Conservation (phyloP, 2,797 vertebrate genomes). For the Scleropages formosus region DNA sequence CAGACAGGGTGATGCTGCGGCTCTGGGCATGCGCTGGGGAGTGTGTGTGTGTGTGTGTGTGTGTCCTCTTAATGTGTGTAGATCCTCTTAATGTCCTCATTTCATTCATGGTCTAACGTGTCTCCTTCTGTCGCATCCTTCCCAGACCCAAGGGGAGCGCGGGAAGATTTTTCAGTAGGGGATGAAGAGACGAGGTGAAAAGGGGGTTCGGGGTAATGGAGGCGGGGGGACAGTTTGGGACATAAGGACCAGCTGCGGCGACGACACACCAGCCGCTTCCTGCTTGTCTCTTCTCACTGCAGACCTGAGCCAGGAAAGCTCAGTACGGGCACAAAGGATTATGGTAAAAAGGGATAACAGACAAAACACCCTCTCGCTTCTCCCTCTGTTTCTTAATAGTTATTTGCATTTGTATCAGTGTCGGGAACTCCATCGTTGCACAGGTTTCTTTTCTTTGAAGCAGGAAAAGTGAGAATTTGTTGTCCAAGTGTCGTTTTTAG, state of each 20-base stretch:
- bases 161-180: background rate
- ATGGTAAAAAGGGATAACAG: conserved; percentile 28
- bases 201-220: background rate
- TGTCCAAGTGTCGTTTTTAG: background rate
- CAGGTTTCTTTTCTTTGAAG: background rate
- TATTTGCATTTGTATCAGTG: conserved; percentile 32
- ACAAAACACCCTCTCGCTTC: conserved; percentile 27
- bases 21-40: too few relatives aligned
- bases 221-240: background rate
- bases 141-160: too few relatives aligned
- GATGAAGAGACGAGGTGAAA: background rate
- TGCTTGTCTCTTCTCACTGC: background rate
- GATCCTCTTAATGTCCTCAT: background rate
- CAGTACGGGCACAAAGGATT: conserved; percentile 26
- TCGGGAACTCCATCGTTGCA: background rate
- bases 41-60: too few relatives aligned
- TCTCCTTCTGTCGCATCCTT: background rate
- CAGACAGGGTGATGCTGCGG: too few relatives aligned
- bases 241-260: background rate
- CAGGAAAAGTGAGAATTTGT: conserved; percentile 12
- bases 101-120: too few relatives aligned
- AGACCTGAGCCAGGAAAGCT: background rate
- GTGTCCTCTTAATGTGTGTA: background rate
- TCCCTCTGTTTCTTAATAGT: conserved; percentile 15
- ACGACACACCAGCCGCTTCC: background rate